Conservation (phyloP, 2,797 vertebrate species). For the Selene dorsalis region DNA sequence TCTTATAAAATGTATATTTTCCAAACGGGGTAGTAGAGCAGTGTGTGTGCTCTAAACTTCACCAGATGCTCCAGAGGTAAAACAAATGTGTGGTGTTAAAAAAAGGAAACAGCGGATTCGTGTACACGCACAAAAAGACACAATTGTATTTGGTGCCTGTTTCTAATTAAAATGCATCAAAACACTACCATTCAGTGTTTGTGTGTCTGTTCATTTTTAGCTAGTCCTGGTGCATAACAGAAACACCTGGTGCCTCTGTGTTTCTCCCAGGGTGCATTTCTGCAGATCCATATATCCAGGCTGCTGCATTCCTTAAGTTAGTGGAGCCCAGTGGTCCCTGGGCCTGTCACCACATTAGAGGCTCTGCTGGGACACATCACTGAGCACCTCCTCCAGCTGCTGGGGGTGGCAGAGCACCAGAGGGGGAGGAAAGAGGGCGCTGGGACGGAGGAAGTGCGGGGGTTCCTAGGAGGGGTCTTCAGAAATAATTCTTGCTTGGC, state of each 20-base stretch:
- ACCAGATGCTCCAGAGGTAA: constrained; percentile 59
- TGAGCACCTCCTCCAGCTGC: constrained; percentile 77
- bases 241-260: constrained; percentile 64
- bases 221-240: constrained; percentile 34
- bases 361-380: constrained; percentile 76
- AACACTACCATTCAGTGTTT: constrained; percentile 13
- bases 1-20: constrained; percentile 80
- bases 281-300: constrained; percentile 62
- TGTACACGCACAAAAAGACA: constrained; percentile 25
- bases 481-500: constrained; percentile 62
- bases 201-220: constrained; percentile 35
- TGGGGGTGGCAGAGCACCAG: constrained; percentile 57
- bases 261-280: constrained; percentile 68
- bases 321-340: constrained; percentile 65
- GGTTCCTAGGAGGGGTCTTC: constrained; percentile 39
- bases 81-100: constrained; percentile 27
- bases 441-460: constrained; percentile 59
- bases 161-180: constrained; percentile 63
- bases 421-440: constrained; percentile 35
- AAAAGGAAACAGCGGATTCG: constrained; percentile 4
- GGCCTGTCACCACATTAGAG: constrained; percentile 80
- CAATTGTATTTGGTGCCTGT: constrained; percentile 38
- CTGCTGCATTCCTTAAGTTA: constrained; percentile 69
- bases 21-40: constrained; percentile 54
- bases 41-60: constrained; percentile 61